Conservation (phyloP, 2,797 vertebrate genomes). For the Limnodromus scolopaceus region DNA sequence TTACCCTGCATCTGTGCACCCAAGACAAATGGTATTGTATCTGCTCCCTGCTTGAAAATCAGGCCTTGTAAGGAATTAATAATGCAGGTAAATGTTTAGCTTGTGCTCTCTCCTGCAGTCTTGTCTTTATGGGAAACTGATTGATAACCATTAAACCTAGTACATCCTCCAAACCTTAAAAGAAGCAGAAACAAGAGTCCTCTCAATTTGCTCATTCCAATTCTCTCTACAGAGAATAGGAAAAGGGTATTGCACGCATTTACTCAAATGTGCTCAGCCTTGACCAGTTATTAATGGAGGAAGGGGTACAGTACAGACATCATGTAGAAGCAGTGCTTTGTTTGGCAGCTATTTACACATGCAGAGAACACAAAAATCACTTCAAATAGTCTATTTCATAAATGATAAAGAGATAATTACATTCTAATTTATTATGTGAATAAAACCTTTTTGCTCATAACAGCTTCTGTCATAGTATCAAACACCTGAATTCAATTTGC, state of each 20-base stretch:
- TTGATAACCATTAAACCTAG: background rate
- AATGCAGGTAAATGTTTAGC: background rate
- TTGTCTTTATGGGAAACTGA: background rate
- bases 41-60: background rate
- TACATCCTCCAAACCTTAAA: background rate
- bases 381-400: background rate
- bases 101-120: background rate
- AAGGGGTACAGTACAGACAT: background rate
- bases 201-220: background rate
- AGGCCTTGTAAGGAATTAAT: background rate
- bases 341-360: background rate
- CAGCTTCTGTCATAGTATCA: background rate
- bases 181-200: background rate
- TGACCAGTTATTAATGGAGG: background rate
- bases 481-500: background rate
- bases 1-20: background rate
- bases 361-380: background rate
- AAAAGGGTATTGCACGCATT: background rate
- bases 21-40: background rate
- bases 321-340: background rate
- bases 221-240: background rate
- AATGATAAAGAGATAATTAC: background rate
- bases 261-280: background rate
- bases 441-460: background rate
- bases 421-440: background rate